phyloP scores from a whole-genome alignment of 1,140 invertebrate species.

The Neodiprion pinetum region DNA sequence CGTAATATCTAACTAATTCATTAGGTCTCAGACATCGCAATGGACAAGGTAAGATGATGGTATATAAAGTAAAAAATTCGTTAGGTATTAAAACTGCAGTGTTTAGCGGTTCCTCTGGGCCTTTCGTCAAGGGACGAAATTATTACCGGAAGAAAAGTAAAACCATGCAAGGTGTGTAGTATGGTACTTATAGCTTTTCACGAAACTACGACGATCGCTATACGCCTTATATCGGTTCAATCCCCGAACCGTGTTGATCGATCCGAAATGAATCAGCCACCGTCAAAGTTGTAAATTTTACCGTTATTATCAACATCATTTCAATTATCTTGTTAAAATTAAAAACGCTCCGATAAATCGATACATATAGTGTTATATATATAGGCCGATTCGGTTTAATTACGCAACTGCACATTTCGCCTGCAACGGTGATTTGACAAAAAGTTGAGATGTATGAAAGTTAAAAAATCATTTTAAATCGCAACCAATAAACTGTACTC shows the following conservation, averaged over 20 bases:
- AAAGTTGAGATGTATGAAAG: too few species aligned
- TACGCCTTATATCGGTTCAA: too few species aligned
- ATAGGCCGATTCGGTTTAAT: too few species aligned
- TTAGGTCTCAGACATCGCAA: slow-evolving; percentile 43
- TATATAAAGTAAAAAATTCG: slow-evolving; percentile 53
- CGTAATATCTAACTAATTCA: slow-evolving; percentile 25
- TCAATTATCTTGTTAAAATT: too few species aligned
- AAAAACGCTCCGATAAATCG: neutral
- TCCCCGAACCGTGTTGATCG: neutral
- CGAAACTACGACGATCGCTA: too few species aligned
- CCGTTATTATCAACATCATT: neutral
- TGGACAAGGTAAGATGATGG: slow-evolving; percentile 43
- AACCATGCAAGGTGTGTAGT: neutral
- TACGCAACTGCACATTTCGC: too few species aligned
- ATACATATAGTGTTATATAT: too few species aligned
- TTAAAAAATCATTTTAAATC: too few species aligned
- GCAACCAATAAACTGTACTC: too few species aligned
- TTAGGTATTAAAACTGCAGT: slow-evolving; percentile 26
- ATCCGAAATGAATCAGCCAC: neutral
- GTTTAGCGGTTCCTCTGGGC: neutral
- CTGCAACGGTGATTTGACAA: too few species aligned
- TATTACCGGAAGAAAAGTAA: neutral
- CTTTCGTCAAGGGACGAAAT: neutral
- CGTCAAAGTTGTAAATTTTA: neutral
- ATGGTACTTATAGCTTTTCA: too few species aligned